A percentile compares a stretch with the other conserved stretches of the same genome.
These are phyloP conservation scores for Bubo bubo DNA, from an alignment of 2,113 vertebrate genomes.

Conservation along the genomic window DNA sequence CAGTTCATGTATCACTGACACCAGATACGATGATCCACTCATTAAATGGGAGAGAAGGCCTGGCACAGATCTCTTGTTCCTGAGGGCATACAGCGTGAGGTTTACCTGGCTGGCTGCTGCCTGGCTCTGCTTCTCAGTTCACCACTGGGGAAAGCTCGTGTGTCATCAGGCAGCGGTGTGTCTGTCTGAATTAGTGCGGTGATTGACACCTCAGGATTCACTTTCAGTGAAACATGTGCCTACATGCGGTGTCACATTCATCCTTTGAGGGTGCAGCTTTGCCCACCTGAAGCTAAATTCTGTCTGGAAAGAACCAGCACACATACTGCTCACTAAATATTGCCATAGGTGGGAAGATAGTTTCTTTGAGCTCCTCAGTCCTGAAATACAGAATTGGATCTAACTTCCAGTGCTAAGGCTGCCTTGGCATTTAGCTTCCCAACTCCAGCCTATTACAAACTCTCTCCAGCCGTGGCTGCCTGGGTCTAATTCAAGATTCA, in stretches of 20 bases:
- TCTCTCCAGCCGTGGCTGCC: neutral
- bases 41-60: neutral
- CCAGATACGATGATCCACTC: neutral
- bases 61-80: neutral
- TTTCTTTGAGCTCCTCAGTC: neutral
- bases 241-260: neutral
- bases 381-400: neutral
- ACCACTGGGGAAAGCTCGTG: neutral
- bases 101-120: neutral
- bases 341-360: neutral
- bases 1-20: accelerated
- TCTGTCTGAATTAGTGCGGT: neutral
- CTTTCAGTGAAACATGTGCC: neutral
- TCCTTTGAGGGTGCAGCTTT: neutral
- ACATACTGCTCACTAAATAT: neutral
- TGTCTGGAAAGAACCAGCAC: neutral
- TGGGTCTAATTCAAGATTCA: neutral
- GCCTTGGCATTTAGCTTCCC: neutral
- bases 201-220: neutral
- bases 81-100: neutral
- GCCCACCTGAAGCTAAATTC: neutral
- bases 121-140: neutral
- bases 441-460: neutral
- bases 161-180: neutral
- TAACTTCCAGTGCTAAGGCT: neutral